Evolutionary conservation across 2,113 vertebrate species (phyloP).

Genomic region (Perca schrenkii): DNA sequence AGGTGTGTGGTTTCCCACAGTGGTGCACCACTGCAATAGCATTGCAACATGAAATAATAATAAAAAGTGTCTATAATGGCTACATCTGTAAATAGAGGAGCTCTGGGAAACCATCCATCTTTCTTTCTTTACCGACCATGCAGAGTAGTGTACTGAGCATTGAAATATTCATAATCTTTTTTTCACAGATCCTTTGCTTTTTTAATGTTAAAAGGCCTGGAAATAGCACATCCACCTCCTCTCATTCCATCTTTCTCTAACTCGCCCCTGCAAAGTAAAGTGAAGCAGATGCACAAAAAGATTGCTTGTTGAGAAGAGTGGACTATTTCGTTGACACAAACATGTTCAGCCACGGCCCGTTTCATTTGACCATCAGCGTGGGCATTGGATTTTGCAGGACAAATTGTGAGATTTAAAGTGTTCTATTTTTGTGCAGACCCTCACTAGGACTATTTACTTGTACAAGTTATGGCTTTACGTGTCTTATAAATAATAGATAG

Average conservation of each 20-base stretch:
- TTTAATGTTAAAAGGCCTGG: slow-evolving; percentile 66
- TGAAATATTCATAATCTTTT: slow-evolving; percentile 72
- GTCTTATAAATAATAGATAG: slow-evolving; percentile 48
- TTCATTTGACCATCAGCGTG: slow-evolving; percentile 14
- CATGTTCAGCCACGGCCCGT: slow-evolving; percentile 16
- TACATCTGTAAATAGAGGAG: slow-evolving; percentile 46
- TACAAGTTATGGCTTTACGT: slow-evolving; percentile 25
- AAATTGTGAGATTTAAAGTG: slow-evolving; percentile 12
- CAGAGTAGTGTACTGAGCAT: slow-evolving; percentile 42
- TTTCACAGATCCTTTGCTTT: slow-evolving; percentile 49
- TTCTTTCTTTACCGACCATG: slow-evolving; percentile 60
- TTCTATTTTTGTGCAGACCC: slow-evolving; percentile 27
- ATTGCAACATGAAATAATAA: slow-evolving; percentile 7
- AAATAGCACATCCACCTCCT: slow-evolving; percentile 49
- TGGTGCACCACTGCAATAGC: not conserved
- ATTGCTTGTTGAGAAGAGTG: slow-evolving; percentile 21
- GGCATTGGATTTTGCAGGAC: slow-evolving; percentile 35
- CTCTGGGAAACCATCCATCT: slow-evolving; percentile 30
- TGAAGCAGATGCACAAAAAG: slow-evolving; percentile 31
- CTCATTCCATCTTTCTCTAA: slow-evolving; percentile 15
- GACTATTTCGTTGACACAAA: slow-evolving; percentile 34
- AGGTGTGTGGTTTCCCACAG: not conserved
- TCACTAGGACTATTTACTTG: slow-evolving; percentile 33
- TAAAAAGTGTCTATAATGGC: slow-evolving; percentile 6
- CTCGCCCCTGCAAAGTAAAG: slow-evolving; percentile 25